Evolutionary conservation across 2,797 vertebrate species (phyloP), one percentile per base, ranked within the genome.

Genomic region (Capromys pilorides): DNA sequence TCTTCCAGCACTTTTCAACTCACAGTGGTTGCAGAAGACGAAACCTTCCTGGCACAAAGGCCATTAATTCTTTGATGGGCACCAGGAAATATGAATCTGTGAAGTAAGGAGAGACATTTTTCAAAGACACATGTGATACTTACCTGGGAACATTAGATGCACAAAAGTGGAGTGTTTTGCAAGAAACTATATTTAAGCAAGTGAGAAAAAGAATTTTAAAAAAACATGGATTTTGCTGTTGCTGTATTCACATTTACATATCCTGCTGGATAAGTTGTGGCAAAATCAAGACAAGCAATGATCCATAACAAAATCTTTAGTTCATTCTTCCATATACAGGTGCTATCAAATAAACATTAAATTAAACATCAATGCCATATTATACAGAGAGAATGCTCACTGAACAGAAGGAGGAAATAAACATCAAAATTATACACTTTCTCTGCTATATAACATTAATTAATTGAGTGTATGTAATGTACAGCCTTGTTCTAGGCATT

Each of bases 351-450:
- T 86, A 78, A 57, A 10, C 51, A 36, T 67, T 54, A 94, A 86
- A 85, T 92, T 71, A 94, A 71, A 88, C 36, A 88, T 54, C 64
- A 39, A 4, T 88, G 39, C 22, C 21, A 24, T 61, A 59, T 80
- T 82, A 6, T 62, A 49, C 18, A 64, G 57, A 92, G 26, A 92
- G 31, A n/a, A 64, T 80, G 49, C 3, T 18, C 16, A 90, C 33
- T 94, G 82, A 91, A 88, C 59, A 19, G 24, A 81, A 78, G 57
- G 24, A 66, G 54, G 62, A 66, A 86, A 66, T 54, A 92, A 80
- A 45, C 41, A 69, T 39, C 13, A 69, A 87, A 49, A 67, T 22
- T 54, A 13, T 54, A 51, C 45, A 86, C 36, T 86, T 79, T 19
- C 57, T 86, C 39, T 81, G 22, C 69, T 75, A 90, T 24, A 21